Evolutionary conservation across 2,888 invertebrate species (phyloP), one percentile per base, ranked within the genome.

Genomic region (Drosophila subsilvestris): DNA sequence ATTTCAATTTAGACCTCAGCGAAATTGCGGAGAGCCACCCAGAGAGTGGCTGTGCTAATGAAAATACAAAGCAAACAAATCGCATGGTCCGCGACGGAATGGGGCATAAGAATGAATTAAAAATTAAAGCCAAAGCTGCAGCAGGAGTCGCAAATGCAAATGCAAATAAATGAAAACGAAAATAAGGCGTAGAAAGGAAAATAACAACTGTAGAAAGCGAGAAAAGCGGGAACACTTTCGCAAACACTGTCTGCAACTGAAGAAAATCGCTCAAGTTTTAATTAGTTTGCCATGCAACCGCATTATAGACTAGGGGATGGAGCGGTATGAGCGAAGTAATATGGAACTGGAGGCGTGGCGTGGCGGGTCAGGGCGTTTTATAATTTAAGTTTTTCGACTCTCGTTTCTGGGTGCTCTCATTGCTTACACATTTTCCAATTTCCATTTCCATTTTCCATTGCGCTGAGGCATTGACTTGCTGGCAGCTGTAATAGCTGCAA

Each of bases 241-340:
- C 78, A 59, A 73, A 75, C 72, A 67, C 70, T 76, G 86, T 78
- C 84, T 76, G 75, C 70, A 72, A 58, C 74, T 60, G 61, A 72
- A 65, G 88, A 83, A 73, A 85, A 84, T 76, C 79, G 79, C 74
- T 78, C 79, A 84, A 85, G 73, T 85, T 85, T 86, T 85, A 85
- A 85, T 85, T 85, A 88, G 86, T 86, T 88, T 86, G 79, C 74
- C 58, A 54, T 75, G 84, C 81, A 80, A 59, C 59, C 63, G 72
- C 74, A 63, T 32, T 42, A 22, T 29, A 29, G 22, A 44, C 29
- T 48, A 27, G 27, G 62, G 22, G n/a, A 47, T 27, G 14, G n/a
- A 6, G 18, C 9, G 25, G 37, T 14, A 42, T 12, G 6, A 47
- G 47, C 48, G 27, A 57, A 17, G 27, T 8, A 18, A 37, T 37